Base-by-base conservation (phyloP, 1,140 invertebrate genomes). In the Panulirus ornatus region DNA sequence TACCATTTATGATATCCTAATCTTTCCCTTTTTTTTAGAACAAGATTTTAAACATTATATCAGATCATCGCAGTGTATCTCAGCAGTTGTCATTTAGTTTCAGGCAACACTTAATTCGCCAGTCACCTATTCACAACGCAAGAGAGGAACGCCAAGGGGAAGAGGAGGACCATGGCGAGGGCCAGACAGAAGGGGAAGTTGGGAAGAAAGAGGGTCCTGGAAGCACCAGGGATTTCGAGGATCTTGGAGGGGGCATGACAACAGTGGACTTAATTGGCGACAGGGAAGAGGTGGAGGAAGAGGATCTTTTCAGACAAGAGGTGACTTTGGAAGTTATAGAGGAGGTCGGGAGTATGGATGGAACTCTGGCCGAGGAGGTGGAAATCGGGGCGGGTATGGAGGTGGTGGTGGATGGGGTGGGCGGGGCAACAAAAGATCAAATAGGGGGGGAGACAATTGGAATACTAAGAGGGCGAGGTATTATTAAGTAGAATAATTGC, bases 401-500 rank as follows among this genome's bases (percentile, higher is more conserved):
- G 54, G 79, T 3, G 54, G 54, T n/a, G 34, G 30, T 63, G 58
- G 79, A 22, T 66, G 82, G 82, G 42, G 63, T 19, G 82, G 82
- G 11, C 19, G 82, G 19, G 82, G 82, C 8, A 38, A 84, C 1
- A 84, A 84, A 30, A 66, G 82, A 38, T 36, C 82, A 27, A 84
- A 63, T 42, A 47, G 82, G 34, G 58, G 58, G 27, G 58, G 63
- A 66, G 82, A 84, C 11, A 84, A n/a, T 19, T 84, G 82, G 82
- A 84, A 71, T 70, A 36, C 38, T 38, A 84, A 84, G 82, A 84
- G 82, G 42, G 63, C 58, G 27, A 51, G 82, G 38, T 84, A 27
- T 66, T 81, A 66, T 30, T 66, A 66, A 27, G 19, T 0, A 58
- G 2, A 58, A 3, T 58, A 19, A 16, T 19, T 58, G 19, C 54